Percentiles rank a stretch among this genome's conserved stretches.
phyloP scores from a whole-genome alignment of 2,113 vertebrate genomes.

The Grammomys surdaster region DNA sequence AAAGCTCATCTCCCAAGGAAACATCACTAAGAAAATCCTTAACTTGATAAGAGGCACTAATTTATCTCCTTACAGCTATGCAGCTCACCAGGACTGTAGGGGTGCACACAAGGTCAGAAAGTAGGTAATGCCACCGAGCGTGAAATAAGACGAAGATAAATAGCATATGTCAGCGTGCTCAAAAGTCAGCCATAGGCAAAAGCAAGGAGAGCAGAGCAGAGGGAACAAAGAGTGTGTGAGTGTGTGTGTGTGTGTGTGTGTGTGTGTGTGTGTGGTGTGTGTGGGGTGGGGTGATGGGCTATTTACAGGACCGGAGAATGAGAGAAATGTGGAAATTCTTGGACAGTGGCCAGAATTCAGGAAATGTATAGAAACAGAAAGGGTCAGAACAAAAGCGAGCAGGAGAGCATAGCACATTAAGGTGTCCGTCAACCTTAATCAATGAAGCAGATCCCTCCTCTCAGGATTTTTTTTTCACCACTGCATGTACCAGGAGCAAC shows the following conservation, averaged over 20 bases:
- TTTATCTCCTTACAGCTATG: background rate
- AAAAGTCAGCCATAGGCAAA: background rate
- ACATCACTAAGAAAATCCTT: background rate
- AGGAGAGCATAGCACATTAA: background rate
- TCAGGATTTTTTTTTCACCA: background rate
- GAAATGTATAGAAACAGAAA: conserved; percentile 11
- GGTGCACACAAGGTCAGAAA: background rate
- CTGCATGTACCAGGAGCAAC: background rate
- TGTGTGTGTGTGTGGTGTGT: no score
- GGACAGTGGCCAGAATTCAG: background rate
- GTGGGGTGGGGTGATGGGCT: background rate
- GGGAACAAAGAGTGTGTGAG: background rate
- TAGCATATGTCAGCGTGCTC: background rate
- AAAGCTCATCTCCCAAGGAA: background rate
- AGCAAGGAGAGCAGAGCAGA: background rate
- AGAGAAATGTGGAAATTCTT: conserved; percentile 6
- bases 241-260: no score
- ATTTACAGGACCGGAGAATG: background rate
- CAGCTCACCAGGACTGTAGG: background rate
- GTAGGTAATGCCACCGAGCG: background rate
- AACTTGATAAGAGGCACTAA: background rate
- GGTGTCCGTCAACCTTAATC: background rate
- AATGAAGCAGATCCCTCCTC: background rate
- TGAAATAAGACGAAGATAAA: conserved; percentile 22
- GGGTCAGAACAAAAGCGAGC: background rate